Evolutionary conservation across 2,797 vertebrate genomes (phyloP).

Genomic region (Poecilia picta): DNA sequence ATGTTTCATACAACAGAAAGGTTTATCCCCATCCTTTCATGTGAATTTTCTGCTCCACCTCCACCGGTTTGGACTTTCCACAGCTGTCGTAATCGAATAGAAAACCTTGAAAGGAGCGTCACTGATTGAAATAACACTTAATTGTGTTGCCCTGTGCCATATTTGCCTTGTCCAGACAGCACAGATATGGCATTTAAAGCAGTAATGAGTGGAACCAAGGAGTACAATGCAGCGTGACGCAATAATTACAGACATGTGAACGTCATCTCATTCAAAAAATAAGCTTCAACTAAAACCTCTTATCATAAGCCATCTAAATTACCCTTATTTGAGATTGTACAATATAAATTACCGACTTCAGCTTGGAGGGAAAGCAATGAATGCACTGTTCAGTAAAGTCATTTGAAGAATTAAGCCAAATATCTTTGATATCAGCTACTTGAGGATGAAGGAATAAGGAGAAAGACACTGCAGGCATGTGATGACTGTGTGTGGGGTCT

Average conservation of each 20-base stretch:
- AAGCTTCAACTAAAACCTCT: slow-evolving; percentile 33
- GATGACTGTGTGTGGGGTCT: slow-evolving; percentile 48
- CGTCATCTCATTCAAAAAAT: slow-evolving; percentile 23
- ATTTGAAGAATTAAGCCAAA: slow-evolving; percentile 67
- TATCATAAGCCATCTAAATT: slow-evolving; percentile 71
- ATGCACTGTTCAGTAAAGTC: slow-evolving; percentile 52
- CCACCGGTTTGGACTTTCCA: slow-evolving; percentile 62
- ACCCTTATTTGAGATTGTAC: slow-evolving; percentile 42
- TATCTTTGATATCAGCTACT: slow-evolving; percentile 72
- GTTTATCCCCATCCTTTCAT: slow-evolving; percentile 76
- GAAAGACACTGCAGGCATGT: slow-evolving; percentile 39
- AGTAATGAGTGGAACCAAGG: slow-evolving; percentile 71
- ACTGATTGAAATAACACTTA: slow-evolving; percentile 74
- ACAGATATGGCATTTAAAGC: slow-evolving; percentile 59
- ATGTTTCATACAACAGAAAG: slow-evolving; percentile 70
- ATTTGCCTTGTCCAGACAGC: slow-evolving; percentile 65
- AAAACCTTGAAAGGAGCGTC: slow-evolving; percentile 63
- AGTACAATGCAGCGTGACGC: slow-evolving; percentile 68
- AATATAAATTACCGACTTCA: slow-evolving; percentile 52
- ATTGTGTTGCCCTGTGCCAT: slow-evolving; percentile 65
- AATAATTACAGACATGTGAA: slow-evolving; percentile 65
- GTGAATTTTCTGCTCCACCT: slow-evolving; percentile 81
- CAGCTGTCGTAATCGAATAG: slow-evolving; percentile 69
- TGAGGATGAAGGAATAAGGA: slow-evolving; percentile 44
- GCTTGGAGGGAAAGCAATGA: slow-evolving; percentile 49